Evolutionary conservation across 1,140 invertebrate species (phyloP), one percentile per base, ranked within the genome.

Genomic region (Drosophila saltans): DNA sequence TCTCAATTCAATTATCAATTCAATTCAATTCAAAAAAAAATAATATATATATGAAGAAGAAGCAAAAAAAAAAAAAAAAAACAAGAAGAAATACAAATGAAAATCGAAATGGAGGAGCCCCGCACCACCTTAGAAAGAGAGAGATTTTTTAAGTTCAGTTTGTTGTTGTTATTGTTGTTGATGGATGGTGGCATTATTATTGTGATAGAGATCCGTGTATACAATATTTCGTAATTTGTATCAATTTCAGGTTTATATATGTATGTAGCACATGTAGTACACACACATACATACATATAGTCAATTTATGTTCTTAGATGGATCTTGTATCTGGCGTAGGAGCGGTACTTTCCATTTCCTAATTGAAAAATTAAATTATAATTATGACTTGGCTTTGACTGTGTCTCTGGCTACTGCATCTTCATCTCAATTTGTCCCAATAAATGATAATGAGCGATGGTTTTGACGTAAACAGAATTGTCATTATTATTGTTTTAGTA

Each of bases 331-430:
- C 21, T 16, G 3, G 30, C 9, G 10, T 4, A 36, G 33, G 56
- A 16, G 33, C 30, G 33, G 21, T 10, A 28, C 36, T 58, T 55
- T 41, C 57, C 52, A 72, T 69, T 89, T 78, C 60, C 84, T 90
- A 89, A 89, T 89, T 89, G 78, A 81, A 75, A 85, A 89, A 89
- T 89, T 84, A 89, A 90, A 90, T 88, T 73, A 90, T 72, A 88
- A 88, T 86, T 88, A 88, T 69, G 69, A 60, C 43, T 69, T 60
- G 57, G 45, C 21, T 52, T 52, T 52, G 45, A 52, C 45, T 52
- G 45, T 52, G 45, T 52, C 33, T 36, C 33, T 36, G 33, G 45
- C 59, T 60, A 48, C 52, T 60, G 55, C 52, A 43, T 39, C 4
- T 40, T 24, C 39, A 64, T 8, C 40, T 68, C 73, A 86, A 88